Evolutionary conservation across 2,113 vertebrate species (phyloP).

Genomic region (Aphelocoma coerulescens): DNA sequence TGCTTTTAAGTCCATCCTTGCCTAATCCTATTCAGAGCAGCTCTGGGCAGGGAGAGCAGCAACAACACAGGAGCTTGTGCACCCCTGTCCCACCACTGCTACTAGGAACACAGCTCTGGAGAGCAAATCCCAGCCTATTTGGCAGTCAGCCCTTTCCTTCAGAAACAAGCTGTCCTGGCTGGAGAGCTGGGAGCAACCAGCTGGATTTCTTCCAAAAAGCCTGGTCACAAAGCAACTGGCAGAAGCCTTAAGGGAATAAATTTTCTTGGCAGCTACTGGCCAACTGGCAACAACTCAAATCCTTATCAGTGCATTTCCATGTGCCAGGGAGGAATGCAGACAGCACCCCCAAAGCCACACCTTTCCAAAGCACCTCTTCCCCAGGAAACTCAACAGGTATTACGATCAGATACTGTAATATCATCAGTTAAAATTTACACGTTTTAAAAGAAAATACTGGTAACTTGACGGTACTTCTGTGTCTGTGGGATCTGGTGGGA

Average conservation of each 20-base stretch:
- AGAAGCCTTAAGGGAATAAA: background rate
- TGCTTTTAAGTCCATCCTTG: background rate
- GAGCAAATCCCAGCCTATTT: background rate
- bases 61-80: rapidly evolving
- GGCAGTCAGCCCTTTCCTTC: background rate
- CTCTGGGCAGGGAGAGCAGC: background rate
- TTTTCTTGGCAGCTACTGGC: background rate
- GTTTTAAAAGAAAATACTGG: background rate
- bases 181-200: background rate
- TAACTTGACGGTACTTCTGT: slow-evolving; percentile 16
- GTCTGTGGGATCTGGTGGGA: slow-evolving; percentile 19
- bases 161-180: background rate
- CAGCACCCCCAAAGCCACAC: background rate
- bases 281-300: background rate
- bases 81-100: background rate
- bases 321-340: background rate
- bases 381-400: background rate
- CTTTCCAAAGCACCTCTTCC: background rate
- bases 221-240: background rate
- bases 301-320: background rate
- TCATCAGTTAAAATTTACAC: background rate
- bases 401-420: background rate
- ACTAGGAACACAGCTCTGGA: background rate
- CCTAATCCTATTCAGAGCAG: background rate
- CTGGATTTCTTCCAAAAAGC: slow-evolving; percentile 4